Conservation (phyloP, 2,113 vertebrate species). For the Oreochromis niloticus region DNA sequence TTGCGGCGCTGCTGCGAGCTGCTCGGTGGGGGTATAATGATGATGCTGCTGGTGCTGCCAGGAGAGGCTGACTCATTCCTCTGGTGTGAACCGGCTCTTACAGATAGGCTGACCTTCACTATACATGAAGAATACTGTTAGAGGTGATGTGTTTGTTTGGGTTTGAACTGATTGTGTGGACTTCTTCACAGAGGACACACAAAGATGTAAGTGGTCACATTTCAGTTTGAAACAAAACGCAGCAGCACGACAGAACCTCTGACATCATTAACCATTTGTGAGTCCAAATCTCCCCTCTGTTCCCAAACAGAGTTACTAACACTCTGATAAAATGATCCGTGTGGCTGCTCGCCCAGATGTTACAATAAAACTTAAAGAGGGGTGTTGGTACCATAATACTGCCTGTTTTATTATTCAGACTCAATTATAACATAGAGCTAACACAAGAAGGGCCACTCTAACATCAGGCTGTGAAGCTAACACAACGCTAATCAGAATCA, state of each 20-base stretch:
- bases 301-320: background rate
- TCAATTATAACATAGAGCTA: background rate
- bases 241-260: background rate
- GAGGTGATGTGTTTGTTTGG: background rate
- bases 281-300: background rate
- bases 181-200: too few relatives aligned
- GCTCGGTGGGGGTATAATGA: background rate
- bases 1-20: background rate
- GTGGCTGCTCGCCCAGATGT: background rate
- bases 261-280: background rate
- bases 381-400: background rate
- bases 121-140: background rate
- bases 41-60: background rate
- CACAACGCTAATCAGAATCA: background rate
- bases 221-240: background rate
- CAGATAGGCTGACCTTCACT: background rate
- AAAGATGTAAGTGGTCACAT: background rate
- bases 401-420: background rate
- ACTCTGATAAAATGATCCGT: background rate
- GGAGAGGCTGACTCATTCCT: constrained; percentile 19
- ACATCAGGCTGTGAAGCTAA: background rate
- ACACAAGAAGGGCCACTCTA: background rate
- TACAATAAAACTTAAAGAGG: background rate
- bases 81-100: background rate
- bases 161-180: background rate